Base-by-base conservation (phyloP, 2,113 vertebrate genomes). In the Penelope pileata region DNA sequence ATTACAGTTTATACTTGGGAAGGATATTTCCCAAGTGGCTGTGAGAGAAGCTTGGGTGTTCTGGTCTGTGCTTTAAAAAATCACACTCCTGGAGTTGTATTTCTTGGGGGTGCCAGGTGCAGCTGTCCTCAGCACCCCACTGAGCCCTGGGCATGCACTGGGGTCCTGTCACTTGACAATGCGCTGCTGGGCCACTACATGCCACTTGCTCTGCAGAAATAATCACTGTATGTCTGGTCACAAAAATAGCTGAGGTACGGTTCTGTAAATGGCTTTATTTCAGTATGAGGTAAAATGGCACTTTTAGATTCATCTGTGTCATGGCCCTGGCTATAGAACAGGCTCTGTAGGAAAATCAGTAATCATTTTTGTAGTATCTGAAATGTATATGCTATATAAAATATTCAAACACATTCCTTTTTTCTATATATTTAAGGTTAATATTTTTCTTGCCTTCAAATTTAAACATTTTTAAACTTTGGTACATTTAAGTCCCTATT, bases 401-500 rank as follows among this genome's bases (percentile, higher is more conserved):
- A 54, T 92, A 54, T 54, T 63, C 43, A 81, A 77, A 29, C 76
- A 69, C 76, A 76, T 4, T 14, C 56, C 78, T n/a, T 2, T 0
- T 4, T 2, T 22, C 40, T 18, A 75, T 76, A 18, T 66, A 91
- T 89, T 95, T 91, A 58, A 26, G 7, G 9, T 80, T 90, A 88
- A 59, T 59, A 26, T 68, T 90, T 91, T n/a, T 72, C 14, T 76
- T 60, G 60, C 17, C 51, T 88, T 91, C 85, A 81, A 56, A 84
- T 60, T 59, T 60, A 93, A 90, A 91, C 26, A 51, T 67, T 93
- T 88, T 90, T 84, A 89, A 91, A 88, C 63, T 82, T 86, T 51
- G 30, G 48, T 94, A 36, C 54, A 73, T 92, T 56, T 58, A 43
- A 94, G 91, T 86, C 63, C 60, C 23, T 64, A 38, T 90, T 86